Evolutionary conservation across 2,113 vertebrate genomes (phyloP).

Genomic region (Ptyas mucosa): DNA sequence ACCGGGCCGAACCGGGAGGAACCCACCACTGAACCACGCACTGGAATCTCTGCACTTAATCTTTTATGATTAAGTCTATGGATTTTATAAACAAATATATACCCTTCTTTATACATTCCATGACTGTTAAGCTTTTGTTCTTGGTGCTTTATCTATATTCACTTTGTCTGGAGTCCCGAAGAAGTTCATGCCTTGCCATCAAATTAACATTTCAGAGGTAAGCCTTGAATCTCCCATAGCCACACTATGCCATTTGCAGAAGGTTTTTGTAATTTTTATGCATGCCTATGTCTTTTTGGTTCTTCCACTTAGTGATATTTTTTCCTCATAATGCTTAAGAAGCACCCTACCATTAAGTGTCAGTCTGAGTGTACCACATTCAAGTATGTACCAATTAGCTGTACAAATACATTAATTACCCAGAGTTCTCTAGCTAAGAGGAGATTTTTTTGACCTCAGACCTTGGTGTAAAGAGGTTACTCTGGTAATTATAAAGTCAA

Average conservation of each 20-base stretch:
- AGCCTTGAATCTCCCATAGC: background rate
- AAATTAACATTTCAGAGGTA: background rate
- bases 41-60: background rate
- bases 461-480: background rate
- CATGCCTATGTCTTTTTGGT: background rate
- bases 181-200: background rate
- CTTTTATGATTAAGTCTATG: background rate
- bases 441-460: background rate
- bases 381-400: background rate
- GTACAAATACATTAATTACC: background rate
- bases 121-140: background rate
- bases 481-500: background rate
- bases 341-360: background rate
- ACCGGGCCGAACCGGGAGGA: too few species aligned
- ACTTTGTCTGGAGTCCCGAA: background rate
- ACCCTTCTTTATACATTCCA: background rate
- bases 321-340: background rate
- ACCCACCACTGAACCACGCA: background rate
- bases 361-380: background rate
- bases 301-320: background rate
- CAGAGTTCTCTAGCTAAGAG: background rate
- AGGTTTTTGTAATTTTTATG: background rate
- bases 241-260: background rate
- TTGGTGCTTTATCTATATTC: background rate
- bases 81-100: background rate